These are phyloP conservation scores for Ctenopoma multispine DNA, from an alignment of 2,797 vertebrate genomes.

Conservation along the genomic window DNA sequence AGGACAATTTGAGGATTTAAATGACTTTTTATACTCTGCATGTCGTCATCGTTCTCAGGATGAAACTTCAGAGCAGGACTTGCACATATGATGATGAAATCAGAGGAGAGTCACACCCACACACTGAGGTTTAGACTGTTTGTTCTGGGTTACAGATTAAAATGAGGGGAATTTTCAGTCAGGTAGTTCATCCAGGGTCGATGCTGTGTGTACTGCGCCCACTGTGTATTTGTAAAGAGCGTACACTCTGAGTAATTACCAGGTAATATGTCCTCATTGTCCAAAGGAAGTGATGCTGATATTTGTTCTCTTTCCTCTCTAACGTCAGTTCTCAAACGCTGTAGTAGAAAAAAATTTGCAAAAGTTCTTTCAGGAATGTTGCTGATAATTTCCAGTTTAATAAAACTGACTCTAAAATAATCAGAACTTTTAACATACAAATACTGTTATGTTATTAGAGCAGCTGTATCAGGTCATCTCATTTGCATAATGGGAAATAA, in stretches of 20 bases:
- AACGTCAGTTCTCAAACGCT: not conserved
- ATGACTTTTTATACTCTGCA: not conserved
- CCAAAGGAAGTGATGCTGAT: constrained; percentile 9
- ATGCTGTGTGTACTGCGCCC: not conserved
- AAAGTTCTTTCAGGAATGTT: not conserved
- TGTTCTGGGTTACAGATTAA: not conserved
- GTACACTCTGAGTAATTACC: not conserved
- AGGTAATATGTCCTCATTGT: not conserved
- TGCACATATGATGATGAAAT: not conserved
- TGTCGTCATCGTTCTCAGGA: not conserved
- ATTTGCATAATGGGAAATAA: no score
- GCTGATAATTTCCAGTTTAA: constrained; percentile 10
- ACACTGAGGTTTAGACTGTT: constrained; percentile 14
- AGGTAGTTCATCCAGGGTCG: not conserved
- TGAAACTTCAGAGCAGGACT: not conserved
- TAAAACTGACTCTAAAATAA: not conserved
- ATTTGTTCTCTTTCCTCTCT: constrained; percentile 29
- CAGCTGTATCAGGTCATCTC: no score
- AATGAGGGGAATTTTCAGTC: constrained; percentile 48
- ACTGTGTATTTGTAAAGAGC: constrained; percentile 19
- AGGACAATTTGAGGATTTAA: not conserved
- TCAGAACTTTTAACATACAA: no score
- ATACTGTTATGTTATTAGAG: no score
- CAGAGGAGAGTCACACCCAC: not conserved
- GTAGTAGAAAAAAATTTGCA: not conserved